These are phyloP conservation scores for Montipora capitata DNA, from an alignment of 92 coral and sea anemone species.

Conservation along the genomic window DNA sequence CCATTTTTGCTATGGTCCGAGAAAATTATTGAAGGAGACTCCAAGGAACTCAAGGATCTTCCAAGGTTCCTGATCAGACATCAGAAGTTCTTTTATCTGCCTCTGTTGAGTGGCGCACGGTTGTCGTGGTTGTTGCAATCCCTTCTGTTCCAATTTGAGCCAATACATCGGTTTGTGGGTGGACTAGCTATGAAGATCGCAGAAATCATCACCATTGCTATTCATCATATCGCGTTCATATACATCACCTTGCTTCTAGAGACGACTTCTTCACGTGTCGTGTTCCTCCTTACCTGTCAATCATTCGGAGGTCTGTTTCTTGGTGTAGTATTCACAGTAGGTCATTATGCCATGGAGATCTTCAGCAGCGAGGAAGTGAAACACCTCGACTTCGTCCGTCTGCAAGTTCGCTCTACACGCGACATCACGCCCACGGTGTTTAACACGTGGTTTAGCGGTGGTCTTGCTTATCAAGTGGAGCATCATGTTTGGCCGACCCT, in stretches of 20 bases:
- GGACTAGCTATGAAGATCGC: slow-evolving; percentile 40
- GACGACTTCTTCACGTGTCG: slow-evolving; percentile 16
- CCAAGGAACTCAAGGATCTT: slow-evolving; percentile 34
- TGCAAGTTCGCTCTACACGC: slow-evolving; percentile 30
- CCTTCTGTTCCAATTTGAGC: slow-evolving; percentile 23
- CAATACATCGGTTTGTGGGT: slow-evolving; percentile 21
- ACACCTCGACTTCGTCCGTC: slow-evolving; percentile 25
- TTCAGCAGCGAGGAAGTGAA: slow-evolving; percentile 30
- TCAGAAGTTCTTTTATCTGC: slow-evolving; percentile 34
- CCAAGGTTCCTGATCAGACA: slow-evolving; percentile 35
- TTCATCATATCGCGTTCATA: slow-evolving; percentile 11
- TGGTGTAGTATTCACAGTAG: slow-evolving; percentile 13
- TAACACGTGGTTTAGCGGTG: slow-evolving; percentile 45
- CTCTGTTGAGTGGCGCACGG: slow-evolving; percentile 22
- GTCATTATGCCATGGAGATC: slow-evolving; percentile 32
- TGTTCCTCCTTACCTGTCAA: slow-evolving; percentile 15
- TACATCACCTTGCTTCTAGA: slow-evolving; percentile 26
- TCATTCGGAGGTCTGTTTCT: slow-evolving; percentile 24
- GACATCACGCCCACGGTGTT: slow-evolving; percentile 40
- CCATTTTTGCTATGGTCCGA: slow-evolving; percentile 35
- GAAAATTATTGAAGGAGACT: slow-evolving; percentile 41
- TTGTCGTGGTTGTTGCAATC: slow-evolving; percentile 36
- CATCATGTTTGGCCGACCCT: slow-evolving; percentile 39
- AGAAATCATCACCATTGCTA: slow-evolving; percentile 6
- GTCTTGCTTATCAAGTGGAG: slow-evolving; percentile 41